Evolutionary conservation across 2,113 vertebrate genomes (phyloP).

Genomic region (Pseudonaja textilis): DNA sequence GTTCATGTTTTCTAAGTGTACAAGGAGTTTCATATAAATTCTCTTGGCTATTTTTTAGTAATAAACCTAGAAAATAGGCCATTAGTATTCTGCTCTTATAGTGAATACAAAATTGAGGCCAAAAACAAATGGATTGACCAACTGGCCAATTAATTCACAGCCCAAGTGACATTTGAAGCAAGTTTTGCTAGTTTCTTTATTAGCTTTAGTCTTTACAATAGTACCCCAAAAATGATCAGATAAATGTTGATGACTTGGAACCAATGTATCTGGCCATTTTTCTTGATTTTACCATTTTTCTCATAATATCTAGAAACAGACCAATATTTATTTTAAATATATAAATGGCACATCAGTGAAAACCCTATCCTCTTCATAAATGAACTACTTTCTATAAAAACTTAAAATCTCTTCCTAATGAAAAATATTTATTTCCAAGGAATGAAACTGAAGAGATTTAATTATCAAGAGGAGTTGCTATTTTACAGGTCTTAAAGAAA

Average conservation of each 20-base stretch:
- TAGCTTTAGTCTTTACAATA: background rate
- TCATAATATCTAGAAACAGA: background rate
- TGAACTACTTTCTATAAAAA: background rate
- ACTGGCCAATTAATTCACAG: background rate
- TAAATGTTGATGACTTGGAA: background rate
- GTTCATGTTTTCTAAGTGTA: background rate
- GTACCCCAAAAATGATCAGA: background rate
- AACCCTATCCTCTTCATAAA: background rate
- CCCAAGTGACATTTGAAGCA: background rate
- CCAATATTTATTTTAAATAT: background rate
- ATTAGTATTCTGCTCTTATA: background rate
- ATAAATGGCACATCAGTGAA: background rate
- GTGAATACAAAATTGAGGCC: background rate
- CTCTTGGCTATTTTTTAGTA: background rate
- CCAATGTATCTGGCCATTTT: background rate
- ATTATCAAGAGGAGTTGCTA: background rate
- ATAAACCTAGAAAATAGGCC: background rate
- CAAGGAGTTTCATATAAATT: background rate
- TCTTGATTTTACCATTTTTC: background rate
- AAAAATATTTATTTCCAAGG: background rate
- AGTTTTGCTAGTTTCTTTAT: background rate
- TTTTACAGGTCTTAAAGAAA: background rate
- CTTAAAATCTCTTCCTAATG: background rate
- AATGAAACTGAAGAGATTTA: background rate
- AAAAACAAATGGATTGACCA: background rate